These are phyloP conservation scores for Eueremaeus valkanovi DNA, from an alignment of 2,888 invertebrate species.

Conservation along the genomic window DNA sequence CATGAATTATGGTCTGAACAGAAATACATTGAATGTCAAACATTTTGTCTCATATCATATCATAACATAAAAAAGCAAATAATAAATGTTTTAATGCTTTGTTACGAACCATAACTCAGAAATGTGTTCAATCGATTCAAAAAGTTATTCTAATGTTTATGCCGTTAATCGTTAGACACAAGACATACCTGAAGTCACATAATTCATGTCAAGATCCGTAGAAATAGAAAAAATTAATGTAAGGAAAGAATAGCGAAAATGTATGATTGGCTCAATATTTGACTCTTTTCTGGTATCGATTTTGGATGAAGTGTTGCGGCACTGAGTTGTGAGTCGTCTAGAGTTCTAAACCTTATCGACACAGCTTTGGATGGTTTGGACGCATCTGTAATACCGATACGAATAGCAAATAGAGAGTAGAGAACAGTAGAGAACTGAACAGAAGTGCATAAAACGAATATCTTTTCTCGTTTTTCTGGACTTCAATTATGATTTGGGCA, in stretches of 20 bases:
- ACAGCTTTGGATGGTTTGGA: background rate
- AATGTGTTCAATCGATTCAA: slow-evolving; percentile 3
- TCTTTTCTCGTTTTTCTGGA: too few species aligned
- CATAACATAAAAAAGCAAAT: background rate
- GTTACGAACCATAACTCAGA: background rate
- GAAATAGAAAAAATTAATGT: background rate
- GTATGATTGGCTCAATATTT: background rate
- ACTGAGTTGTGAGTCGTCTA: background rate
- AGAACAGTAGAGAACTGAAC: too few species aligned
- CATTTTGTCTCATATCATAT: slow-evolving; percentile 9
- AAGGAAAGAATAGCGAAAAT: background rate
- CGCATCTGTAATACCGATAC: background rate
- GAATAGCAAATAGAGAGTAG: too few species aligned
- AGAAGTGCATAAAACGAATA: slow-evolving; percentile 25
- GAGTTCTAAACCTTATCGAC: background rate
- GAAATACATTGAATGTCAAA: slow-evolving; percentile 4
- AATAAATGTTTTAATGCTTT: slow-evolving; percentile 9
- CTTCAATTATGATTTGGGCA: slow-evolving; percentile 7
- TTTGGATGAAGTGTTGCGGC: background rate
- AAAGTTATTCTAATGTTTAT: slow-evolving; percentile 4
- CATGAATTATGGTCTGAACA: background rate
- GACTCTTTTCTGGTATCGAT: background rate
- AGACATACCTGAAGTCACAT: background rate
- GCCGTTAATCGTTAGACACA: background rate
- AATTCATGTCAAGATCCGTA: background rate